A percentile compares a stretch with the other conserved stretches of the same genome.
Evolutionary conservation across 2,888 invertebrate species (phyloP).

Genomic region (Mesochorus sp.): DNA sequence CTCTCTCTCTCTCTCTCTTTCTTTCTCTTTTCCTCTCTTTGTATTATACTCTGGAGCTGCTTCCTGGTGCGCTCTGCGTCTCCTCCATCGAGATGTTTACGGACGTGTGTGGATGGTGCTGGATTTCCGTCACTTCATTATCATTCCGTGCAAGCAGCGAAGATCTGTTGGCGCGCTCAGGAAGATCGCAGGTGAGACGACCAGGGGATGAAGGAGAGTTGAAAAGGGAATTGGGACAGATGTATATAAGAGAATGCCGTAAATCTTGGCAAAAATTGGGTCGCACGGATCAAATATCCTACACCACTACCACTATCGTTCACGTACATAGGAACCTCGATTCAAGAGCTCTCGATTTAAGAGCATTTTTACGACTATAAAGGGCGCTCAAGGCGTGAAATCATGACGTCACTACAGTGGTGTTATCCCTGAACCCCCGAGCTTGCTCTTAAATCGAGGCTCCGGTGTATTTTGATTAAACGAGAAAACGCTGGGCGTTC

Average conservation of each 20-base stretch:
- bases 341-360: no score
- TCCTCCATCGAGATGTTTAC: neutral
- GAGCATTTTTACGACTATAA: no score
- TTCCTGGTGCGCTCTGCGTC: neutral
- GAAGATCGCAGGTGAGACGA: neutral
- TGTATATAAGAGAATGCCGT: neutral
- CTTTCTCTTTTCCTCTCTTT: neutral
- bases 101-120: neutral
- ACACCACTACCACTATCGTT: neutral
- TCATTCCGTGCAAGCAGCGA: neutral
- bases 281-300: slow-evolving; percentile 30
- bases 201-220: neutral
- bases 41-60: neutral
- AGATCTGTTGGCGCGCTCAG: neutral
- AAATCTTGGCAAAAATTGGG: slow-evolving; percentile 43
- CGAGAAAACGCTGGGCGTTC: neutral
- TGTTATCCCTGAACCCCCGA: no score
- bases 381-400: no score
- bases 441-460: no score
- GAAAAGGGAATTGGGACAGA: neutral
- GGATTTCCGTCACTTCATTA: neutral
- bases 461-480: neutral
- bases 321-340: no score
- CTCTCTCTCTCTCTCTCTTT: slow-evolving; percentile 2
- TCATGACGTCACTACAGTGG: no score